Conservation (phyloP, 2,888 invertebrate genomes). For the Eustalomyia histrio region DNA sequence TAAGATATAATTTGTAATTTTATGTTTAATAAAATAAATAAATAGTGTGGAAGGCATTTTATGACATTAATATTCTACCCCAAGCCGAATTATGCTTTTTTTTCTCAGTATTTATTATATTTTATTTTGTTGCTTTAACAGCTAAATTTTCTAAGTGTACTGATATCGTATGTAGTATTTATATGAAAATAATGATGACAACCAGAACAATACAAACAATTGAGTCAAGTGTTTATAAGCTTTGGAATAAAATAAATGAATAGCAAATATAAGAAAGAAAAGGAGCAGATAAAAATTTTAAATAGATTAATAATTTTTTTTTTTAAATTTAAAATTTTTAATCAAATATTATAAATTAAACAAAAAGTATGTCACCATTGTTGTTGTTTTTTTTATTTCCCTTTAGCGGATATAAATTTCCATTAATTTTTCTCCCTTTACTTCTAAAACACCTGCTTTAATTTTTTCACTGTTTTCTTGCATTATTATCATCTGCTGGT, state of each 20-base stretch:
- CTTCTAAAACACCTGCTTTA: conserved; percentile 50
- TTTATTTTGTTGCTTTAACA: too few relatives aligned
- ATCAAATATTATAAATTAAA: too few relatives aligned
- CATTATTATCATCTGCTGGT: conserved; percentile 48
- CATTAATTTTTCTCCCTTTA: conserved; percentile 29
- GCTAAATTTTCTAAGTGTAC: conserved; percentile 13
- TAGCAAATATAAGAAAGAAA: too few relatives aligned
- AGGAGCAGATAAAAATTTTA: too few relatives aligned
- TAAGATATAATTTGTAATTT: too few relatives aligned
- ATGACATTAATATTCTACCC: too few relatives aligned
- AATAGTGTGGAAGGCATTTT: too few relatives aligned
- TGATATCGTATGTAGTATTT: conserved; percentile 1
- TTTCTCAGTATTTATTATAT: too few relatives aligned
- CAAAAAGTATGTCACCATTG: conserved; percentile 14
- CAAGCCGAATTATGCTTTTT: too few relatives aligned
- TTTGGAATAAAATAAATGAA: background rate
- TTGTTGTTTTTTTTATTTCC: conserved; percentile 1
- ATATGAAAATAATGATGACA: conserved; percentile 72
- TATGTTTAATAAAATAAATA: too few relatives aligned
- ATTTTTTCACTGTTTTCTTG: background rate
- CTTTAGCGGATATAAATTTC: conserved; percentile 53
- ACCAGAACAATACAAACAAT: conserved; percentile 67
- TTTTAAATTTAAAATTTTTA: too few relatives aligned
- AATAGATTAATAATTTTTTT: too few relatives aligned
- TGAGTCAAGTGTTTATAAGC: conserved; percentile 27